Evolutionary conservation across 1,140 invertebrate genomes (phyloP), one percentile per base, ranked within the genome.

Genomic region (Panagrolaimus sp.): DNA sequence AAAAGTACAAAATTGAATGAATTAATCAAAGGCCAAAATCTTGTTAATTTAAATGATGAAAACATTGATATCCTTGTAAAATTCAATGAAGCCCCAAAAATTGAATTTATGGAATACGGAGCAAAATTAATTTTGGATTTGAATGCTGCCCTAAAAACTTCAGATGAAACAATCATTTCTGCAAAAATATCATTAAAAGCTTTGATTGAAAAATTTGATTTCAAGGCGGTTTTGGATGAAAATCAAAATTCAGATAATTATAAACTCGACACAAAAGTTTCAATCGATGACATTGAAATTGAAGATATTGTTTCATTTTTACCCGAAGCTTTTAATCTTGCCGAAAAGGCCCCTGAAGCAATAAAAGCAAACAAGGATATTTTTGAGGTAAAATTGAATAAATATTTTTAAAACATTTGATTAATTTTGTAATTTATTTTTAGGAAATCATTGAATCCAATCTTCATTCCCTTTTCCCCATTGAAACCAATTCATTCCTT

Each of bases 151-250:
- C 0, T 58, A 58, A 58, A n/a, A 4, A 58, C 17, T 0, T 12
- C 2, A 5, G 21, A 28, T 1, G 28, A 58, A 24, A 58, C 14
- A 21, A 12, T 14, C 14, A 2, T 58, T 0, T 5, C 12, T 28
- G 52, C 28, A 2, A 26, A 21, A 2, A 5, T 28, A 26, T n/a
- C 14, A 1, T 6, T 58, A 28, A 58, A 21, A 10, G 17, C 28
- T 4, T 28, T 58, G 21, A 6, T 58, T 21, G 28, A 58, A 58
- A 58, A 58, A 28, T 58, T 58, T 58, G 52, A 58, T 28, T 21
- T 58, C 12, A 26, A 21, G 17, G 52, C 28, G 15, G 17, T 12
- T n/a, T 12, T 26, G 21, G 21, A 26, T 28, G 52, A 58, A 52
- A 52, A 12, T n/a, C 21, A 58, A 52, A 15, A 15, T 26, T 28